These are phyloP conservation scores for Hymenopus coronatus DNA, from an alignment of 2,888 invertebrate species.

Conservation along the genomic window DNA sequence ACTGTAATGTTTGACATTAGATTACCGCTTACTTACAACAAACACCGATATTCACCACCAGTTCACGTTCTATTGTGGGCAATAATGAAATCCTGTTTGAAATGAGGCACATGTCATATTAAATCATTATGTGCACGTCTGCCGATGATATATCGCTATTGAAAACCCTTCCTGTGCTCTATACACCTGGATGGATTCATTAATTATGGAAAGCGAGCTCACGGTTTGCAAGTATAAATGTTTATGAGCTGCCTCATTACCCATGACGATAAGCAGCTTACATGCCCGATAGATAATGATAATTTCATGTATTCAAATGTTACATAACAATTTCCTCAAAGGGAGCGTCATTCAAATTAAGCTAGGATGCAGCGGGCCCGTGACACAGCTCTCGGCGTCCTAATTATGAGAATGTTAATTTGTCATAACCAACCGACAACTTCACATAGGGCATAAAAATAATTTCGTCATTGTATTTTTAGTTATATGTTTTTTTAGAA, in stretches of 20 bases:
- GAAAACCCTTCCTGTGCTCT: not conserved
- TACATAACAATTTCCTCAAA: not conserved
- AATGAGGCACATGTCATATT: not conserved
- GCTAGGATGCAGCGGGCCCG: not conserved
- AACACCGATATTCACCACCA: no score
- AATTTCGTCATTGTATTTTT: not conserved
- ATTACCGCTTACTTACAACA: no score
- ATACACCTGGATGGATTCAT: not conserved
- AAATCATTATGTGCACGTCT: not conserved
- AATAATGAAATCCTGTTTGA: not conserved
- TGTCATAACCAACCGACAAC: not conserved
- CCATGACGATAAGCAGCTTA: not conserved
- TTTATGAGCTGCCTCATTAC: not conserved
- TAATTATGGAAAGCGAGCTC: not conserved
- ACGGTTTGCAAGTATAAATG: not conserved
- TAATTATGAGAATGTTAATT: not conserved
- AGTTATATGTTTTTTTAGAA: no score
- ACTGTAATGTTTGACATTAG: no score
- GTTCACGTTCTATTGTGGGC: not conserved
- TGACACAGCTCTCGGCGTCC: not conserved
- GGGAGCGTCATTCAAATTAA: not conserved
- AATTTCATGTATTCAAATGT: not conserved
- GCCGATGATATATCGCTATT: not conserved
- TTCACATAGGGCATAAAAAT: not conserved
- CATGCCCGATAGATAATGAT: not conserved